Evolutionary conservation across 2,888 invertebrate genomes (phyloP), one percentile per base, ranked within the genome.

Genomic region (Hololepta plana): DNA sequence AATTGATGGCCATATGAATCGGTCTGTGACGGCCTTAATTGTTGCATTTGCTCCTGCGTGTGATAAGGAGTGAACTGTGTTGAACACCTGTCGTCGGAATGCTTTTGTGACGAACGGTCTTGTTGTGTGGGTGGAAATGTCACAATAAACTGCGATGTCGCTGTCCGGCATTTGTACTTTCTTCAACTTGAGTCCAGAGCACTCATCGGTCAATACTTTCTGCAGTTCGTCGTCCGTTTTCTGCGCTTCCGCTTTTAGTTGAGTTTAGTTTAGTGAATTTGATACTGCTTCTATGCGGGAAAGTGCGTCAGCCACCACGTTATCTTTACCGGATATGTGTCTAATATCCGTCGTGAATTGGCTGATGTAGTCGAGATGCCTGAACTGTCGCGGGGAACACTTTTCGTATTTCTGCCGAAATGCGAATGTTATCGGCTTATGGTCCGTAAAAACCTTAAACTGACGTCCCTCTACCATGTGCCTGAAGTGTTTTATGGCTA

Each of bases 351-450:
- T 31, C 1, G 29, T 12, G 21, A 33, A 35, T 16, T 35, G 33
- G 6, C 28, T 22, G 9, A 35, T 35, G 22, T 23, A 35, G 22
- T 36, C 34, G 7, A 35, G 26, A 15, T 36, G 24, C 4, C 35
- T 24, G 12, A 28, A 25, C 26, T 35, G 32, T 4, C 33, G 21
- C 6, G n/a, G 31, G 36, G 6, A 29, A 25, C n/a, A 15, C 23
- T 23, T 20, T 29, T 27, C 26, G 9, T 13, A 10, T 24, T 26
- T 27, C 22, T 31, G 27, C n/a, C 22, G 6, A 15, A 33, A 31
- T 2, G 25, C 30, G 14, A 25, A 28, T 20, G 24, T 21, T 12
- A 27, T 10, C 12, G 26, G 29, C 24, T 28, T 25, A 10, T 30
- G 32, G 20, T 32, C 32, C 4, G 34, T 34, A n/a, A 17, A 22